phyloP scores from a whole-genome alignment of 2,888 invertebrate genomes.

The Actias luna region DNA sequence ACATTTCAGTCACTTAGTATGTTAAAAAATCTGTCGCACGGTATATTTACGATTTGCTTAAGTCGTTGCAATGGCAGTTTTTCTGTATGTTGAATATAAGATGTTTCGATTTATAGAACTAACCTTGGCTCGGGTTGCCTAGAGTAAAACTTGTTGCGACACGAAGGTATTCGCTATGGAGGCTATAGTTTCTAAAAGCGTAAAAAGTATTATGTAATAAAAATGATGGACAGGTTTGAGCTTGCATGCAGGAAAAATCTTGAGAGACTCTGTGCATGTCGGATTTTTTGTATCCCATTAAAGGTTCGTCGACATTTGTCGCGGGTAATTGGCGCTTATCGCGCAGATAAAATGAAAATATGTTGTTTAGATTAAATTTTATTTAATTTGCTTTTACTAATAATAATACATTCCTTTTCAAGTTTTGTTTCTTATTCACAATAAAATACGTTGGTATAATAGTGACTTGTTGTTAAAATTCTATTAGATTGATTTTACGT shows the following conservation, averaged over 20 bases:
- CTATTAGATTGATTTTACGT: too few relatives aligned
- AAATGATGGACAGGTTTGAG: conserved; percentile 4
- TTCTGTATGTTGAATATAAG: background rate
- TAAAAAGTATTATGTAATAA: conserved; percentile 9
- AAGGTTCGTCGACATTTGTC: conserved; percentile 5
- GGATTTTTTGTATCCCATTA: background rate
- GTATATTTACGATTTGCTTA: background rate
- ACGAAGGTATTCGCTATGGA: conserved; percentile 10
- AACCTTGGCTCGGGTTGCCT: conserved; percentile 3
- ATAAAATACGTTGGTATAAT: too few relatives aligned
- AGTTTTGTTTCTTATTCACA: too few relatives aligned
- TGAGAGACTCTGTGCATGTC: background rate
- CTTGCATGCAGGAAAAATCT: conserved; percentile 2
- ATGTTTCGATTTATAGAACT: background rate
- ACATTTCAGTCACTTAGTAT: background rate
- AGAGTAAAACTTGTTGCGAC: conserved; percentile 19
- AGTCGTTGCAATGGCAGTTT: background rate
- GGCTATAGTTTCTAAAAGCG: conserved; percentile 1
- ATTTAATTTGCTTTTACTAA: too few relatives aligned
- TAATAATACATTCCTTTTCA: too few relatives aligned
- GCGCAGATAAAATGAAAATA: background rate
- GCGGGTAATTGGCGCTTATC: background rate
- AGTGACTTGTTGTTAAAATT: too few relatives aligned
- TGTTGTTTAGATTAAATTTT: background rate
- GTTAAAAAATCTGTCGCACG: background rate